Percentiles rank a stretch among this genome's conserved stretches.
phyloP scores from a whole-genome alignment of 2,888 invertebrate genomes.

The Cerastis leucographa region DNA sequence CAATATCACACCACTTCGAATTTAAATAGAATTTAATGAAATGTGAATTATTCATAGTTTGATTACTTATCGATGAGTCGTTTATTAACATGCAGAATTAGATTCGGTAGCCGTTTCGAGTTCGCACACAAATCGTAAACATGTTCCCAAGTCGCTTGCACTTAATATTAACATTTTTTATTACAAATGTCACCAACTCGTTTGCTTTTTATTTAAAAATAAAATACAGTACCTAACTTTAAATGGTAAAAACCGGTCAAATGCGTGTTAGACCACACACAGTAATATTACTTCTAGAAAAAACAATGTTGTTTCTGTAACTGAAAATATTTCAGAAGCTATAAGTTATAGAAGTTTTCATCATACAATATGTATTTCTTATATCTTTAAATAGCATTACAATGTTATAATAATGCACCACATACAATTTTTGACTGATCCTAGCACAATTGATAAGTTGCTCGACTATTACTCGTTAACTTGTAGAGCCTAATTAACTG shows the following conservation, averaged over 20 bases:
- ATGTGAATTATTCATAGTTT: conserved; percentile 49
- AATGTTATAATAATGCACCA: not conserved
- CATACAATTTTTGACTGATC: not conserved
- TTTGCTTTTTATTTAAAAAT: conserved; percentile 12
- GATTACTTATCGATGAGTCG: conserved; percentile 41
- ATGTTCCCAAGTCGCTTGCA: conserved; percentile 30
- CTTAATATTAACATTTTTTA: conserved; percentile 12
- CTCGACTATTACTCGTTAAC: not conserved
- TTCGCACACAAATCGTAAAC: conserved; percentile 44
- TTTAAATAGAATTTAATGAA: conserved; percentile 21
- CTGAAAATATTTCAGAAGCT: not conserved
- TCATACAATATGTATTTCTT: not conserved
- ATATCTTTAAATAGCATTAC: not conserved
- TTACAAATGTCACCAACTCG: conserved; percentile 44
- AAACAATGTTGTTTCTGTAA: not conserved
- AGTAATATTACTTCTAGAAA: not conserved
- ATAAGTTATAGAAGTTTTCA: not conserved
- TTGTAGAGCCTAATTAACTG: not conserved
- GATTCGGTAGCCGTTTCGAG: conserved; percentile 45
- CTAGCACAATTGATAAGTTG: not conserved
- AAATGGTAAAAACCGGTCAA: not conserved
- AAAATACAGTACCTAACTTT: not conserved
- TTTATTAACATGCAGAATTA: conserved; percentile 44
- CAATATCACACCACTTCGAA: conserved; percentile 15
- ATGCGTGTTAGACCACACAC: not conserved